Base-by-base conservation (phyloP, 2,888 invertebrate genomes). In the Steinernema hermaphroditum region DNA sequence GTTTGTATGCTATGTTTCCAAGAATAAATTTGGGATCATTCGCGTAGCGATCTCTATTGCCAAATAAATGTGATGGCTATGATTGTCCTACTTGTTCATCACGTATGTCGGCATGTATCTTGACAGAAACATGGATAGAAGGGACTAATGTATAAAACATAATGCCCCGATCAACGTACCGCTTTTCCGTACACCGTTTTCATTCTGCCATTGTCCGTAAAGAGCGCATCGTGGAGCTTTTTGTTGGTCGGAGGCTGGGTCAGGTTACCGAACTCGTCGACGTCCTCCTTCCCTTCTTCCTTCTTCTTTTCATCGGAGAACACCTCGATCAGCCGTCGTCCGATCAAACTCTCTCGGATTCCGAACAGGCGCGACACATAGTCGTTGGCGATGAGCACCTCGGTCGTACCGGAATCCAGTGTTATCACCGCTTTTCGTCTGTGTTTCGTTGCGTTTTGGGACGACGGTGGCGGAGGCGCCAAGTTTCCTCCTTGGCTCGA, bases 131-230 rank as follows among this genome's bases (percentile, higher is more conserved):
- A n/a, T n/a, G n/a, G n/a, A n/a, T n/a, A n/a, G n/a, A n/a, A n/a
- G n/a, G n/a, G n/a, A n/a, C n/a, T n/a, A n/a, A n/a, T n/a, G n/a
- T n/a, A n/a, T n/a, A n/a, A n/a, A n/a, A n/a, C 37, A 37, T 37
- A 37, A 37, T 12, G n/a, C n/a, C n/a, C n/a, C n/a, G n/a, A 37
- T 37, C 37, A 41, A 41, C 44, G n/a, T 19, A 69, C 69, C 69
- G 69, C 69, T 41, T 69, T 69, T 12, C 69, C 69, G 43, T 43
- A 69, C 6, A 69, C 69, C 69, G 69, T 41, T 43, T 69, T 41
- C 69, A 69, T 43, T n/a, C 44, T 24, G 6, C 44, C 69, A 24
- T 69, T 69, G 8, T 69, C 69, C 27, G 41, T 44, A 16, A 69
- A 69, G 41, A 69, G 12, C 19, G 43, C 41, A 19, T 16, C n/a